A percentile compares a stretch with the other conserved stretches of the same genome.
Conservation (phyloP, 2,113 vertebrate genomes). For the Seriola quinqueradiata region DNA sequence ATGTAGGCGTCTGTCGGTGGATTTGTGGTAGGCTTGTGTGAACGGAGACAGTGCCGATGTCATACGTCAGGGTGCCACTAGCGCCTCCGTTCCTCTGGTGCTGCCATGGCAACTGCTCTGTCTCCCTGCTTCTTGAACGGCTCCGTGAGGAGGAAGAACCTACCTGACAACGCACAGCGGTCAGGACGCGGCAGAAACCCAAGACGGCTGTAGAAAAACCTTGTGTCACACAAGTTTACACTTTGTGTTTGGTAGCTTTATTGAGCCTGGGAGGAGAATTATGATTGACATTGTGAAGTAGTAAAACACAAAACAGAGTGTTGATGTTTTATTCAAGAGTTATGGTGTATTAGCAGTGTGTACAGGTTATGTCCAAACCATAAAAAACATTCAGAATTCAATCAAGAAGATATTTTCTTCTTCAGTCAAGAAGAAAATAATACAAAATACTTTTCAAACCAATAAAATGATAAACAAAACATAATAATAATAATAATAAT, state of each 20-base stretch:
- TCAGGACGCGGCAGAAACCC: constrained; percentile 33
- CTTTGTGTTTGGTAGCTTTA: constrained; percentile 43
- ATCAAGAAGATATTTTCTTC: not conserved
- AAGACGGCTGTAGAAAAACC: constrained; percentile 31
- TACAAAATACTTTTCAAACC: not conserved
- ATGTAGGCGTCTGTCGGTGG: constrained; percentile 58
- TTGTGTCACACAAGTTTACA: constrained; percentile 17
- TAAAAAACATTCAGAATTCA: constrained; percentile 21
- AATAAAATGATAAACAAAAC: not conserved
- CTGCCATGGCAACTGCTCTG: constrained; percentile 82
- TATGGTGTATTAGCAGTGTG: constrained; percentile 7
- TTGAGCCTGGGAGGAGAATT: constrained; percentile 34
- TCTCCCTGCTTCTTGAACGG: constrained; percentile 55
- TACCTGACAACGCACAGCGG: constrained; percentile 52
- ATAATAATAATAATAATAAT: not conserved
- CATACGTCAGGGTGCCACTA: constrained; percentile 48
- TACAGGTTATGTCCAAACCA: constrained; percentile 38
- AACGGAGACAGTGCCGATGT: constrained; percentile 51
- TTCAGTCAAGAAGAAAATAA: not conserved
- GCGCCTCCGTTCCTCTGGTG: constrained; percentile 61
- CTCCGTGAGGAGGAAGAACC: constrained; percentile 59
- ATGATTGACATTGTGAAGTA: constrained; percentile 25
- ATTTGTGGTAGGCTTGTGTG: constrained; percentile 56
- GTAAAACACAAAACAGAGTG: constrained; percentile 46
- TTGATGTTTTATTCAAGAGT: constrained; percentile 65